Percentiles rank a stretch among this genome's conserved stretches.
Evolutionary conservation across 2,113 vertebrate genomes (phyloP).

Genomic region (Panthera uncia): DNA sequence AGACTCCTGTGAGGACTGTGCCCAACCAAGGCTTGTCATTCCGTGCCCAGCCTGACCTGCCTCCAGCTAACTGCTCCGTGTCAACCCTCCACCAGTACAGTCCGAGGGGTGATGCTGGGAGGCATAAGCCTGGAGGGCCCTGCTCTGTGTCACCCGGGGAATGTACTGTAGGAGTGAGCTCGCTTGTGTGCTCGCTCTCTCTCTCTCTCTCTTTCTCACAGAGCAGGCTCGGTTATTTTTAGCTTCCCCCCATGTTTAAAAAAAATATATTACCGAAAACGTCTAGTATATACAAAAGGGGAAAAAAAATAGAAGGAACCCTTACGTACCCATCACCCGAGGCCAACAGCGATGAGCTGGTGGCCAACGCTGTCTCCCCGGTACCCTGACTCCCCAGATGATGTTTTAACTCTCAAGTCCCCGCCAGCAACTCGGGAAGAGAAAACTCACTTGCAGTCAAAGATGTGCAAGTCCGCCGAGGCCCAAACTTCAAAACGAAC

Average conservation of each 20-base stretch:
- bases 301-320: constrained; percentile 2
- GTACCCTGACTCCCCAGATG: neutral
- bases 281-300: neutral
- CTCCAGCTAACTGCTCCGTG: neutral
- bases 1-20: neutral
- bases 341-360: neutral
- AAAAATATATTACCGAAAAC: neutral
- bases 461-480: constrained; percentile 91
- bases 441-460: constrained; percentile 94
- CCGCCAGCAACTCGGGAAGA: neutral
- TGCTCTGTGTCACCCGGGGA: neutral
- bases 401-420: neutral
- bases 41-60: neutral
- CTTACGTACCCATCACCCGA: neutral
- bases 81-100: neutral
- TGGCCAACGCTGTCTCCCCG: neutral
- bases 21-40: neutral
- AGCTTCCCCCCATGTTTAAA: neutral
- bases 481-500: constrained; percentile 94
- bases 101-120: neutral
- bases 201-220: neutral
- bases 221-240: neutral
- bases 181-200: neutral
- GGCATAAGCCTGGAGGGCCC: neutral
- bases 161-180: neutral